These are phyloP conservation scores for Dreissena polymorpha DNA, from an alignment of 1,140 invertebrate species.

Conservation along the genomic window DNA sequence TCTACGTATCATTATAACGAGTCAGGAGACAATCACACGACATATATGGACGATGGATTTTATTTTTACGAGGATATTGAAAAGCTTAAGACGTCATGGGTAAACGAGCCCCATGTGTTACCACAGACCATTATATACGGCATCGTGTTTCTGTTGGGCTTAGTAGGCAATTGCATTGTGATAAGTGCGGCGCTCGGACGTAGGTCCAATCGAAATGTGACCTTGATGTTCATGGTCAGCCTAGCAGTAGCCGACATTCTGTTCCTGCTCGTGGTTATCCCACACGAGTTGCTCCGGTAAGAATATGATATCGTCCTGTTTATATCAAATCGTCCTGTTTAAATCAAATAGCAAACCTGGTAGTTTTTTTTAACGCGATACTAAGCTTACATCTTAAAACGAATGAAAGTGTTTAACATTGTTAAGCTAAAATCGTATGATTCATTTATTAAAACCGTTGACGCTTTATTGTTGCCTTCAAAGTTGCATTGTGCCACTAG, in stretches of 20 bases:
- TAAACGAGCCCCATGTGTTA: slow-evolving; percentile 61
- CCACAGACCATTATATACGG: slow-evolving; percentile 81
- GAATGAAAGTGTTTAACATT: too few relatives aligned
- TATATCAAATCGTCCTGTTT: too few relatives aligned
- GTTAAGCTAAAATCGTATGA: too few relatives aligned
- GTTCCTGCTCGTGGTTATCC: slow-evolving; percentile 92
- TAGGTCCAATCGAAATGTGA: slow-evolving; percentile 91
- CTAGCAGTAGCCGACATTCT: slow-evolving; percentile 94
- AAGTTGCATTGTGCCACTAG: too few relatives aligned
- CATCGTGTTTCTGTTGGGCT: slow-evolving; percentile 87
- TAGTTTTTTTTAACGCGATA: too few relatives aligned
- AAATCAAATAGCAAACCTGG: too few relatives aligned
- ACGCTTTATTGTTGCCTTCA: too few relatives aligned
- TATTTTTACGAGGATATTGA: slow-evolving; percentile 62
- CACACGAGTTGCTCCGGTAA: slow-evolving; percentile 87
- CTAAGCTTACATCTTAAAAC: too few relatives aligned
- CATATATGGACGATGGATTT: slow-evolving; percentile 6
- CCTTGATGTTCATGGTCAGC: slow-evolving; percentile 95
- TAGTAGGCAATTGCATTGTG: slow-evolving; percentile 92
- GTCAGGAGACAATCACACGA: neutral
- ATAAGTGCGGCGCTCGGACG: slow-evolving; percentile 92
- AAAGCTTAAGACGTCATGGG: slow-evolving; percentile 54
- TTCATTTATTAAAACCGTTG: too few relatives aligned
- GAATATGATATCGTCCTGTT: too few relatives aligned
- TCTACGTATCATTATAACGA: too few relatives aligned